Conservation (phyloP, 2,797 vertebrate species). For the Paratrypauchen microcephalus region DNA sequence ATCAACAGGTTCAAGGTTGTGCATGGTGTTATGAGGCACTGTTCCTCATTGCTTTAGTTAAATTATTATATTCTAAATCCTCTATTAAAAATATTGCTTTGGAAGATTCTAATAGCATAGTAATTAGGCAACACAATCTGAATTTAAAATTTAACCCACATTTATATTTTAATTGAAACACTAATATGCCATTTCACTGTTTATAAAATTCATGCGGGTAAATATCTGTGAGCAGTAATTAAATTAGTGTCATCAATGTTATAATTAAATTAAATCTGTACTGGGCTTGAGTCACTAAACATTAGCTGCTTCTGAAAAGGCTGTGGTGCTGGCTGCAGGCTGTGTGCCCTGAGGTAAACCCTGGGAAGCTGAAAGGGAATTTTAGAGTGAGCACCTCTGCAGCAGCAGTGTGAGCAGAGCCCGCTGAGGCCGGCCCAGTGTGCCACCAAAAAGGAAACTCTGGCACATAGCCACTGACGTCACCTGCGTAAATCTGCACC, state of each 20-base stretch:
- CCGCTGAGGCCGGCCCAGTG: slow-evolving; percentile 85
- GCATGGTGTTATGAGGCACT: slow-evolving; percentile 66
- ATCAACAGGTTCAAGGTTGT: slow-evolving; percentile 49
- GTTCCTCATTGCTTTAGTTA: slow-evolving; percentile 6
- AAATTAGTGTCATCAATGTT: slow-evolving; percentile 50
- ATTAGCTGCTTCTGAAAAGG: slow-evolving; percentile 31
- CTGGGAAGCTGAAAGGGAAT: slow-evolving; percentile 85
- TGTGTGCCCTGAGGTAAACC: slow-evolving; percentile 85
- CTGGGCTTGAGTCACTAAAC: slow-evolving; percentile 15
- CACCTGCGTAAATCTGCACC: slow-evolving; percentile 91
- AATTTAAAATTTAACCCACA: not conserved
- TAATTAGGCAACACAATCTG: not conserved
- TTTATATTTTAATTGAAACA: slow-evolving; percentile 43
- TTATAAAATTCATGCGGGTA: slow-evolving; percentile 33
- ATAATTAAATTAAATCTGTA: slow-evolving; percentile 51
- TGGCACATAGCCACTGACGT: slow-evolving; percentile 93
- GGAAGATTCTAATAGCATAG: not conserved
- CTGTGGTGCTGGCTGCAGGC: slow-evolving; percentile 57
- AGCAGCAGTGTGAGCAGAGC: slow-evolving; percentile 81
- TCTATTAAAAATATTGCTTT: no score
- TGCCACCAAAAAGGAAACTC: slow-evolving; percentile 87
- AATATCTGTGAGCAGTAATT: slow-evolving; percentile 55
- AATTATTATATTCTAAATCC: not conserved
- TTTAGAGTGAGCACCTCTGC: slow-evolving; percentile 85
- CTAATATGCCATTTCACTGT: slow-evolving; percentile 31